A percentile compares a stretch with the other conserved stretches of the same genome.
Conservation (phyloP, 2,113 vertebrate genomes). For the Sander vitreus region DNA sequence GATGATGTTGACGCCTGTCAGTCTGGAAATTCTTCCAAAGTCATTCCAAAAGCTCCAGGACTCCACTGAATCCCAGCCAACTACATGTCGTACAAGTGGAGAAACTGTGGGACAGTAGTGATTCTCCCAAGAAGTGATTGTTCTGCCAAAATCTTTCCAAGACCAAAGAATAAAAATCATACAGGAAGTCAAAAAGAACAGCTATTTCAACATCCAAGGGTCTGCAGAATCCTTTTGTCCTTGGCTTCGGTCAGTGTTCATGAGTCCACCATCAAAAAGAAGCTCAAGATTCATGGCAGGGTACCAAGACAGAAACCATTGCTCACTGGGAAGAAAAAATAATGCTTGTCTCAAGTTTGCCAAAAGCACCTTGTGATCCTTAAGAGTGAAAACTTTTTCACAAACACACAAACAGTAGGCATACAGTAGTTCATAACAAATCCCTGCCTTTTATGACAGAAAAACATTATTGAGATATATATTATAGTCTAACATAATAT, state of each 20-base stretch:
- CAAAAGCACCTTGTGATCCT: constrained; percentile 29
- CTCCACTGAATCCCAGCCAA: constrained; percentile 59
- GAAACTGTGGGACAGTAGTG: constrained; percentile 45
- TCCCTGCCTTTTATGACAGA: constrained; percentile 25
- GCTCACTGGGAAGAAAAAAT: constrained; percentile 32
- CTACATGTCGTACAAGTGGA: constrained; percentile 32
- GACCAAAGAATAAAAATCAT: constrained; percentile 40
- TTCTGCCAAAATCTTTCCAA: constrained; percentile 57
- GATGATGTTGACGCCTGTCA: constrained; percentile 68
- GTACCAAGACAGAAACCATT: constrained; percentile 46
- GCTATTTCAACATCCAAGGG: constrained; percentile 28
- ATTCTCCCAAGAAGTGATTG: constrained; percentile 52
- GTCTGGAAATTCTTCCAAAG: constrained; percentile 69
- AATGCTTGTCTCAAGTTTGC: constrained; percentile 23
- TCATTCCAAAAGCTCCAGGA: constrained; percentile 59
- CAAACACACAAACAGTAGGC: constrained; percentile 22
- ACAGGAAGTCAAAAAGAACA: constrained; percentile 33
- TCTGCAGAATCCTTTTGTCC: constrained; percentile 25
- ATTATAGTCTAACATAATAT: not conserved
- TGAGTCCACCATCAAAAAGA: constrained; percentile 43
- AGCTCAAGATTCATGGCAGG: constrained; percentile 34
- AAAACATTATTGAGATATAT: constrained; percentile 6
- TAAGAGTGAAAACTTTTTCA: constrained; percentile 37
- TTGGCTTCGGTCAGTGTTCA: constrained; percentile 42
- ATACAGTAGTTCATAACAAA: constrained; percentile 1